Evolutionary conservation across 2,797 vertebrate genomes (phyloP), one percentile per base, ranked within the genome.

Genomic region (Brachyrhaphis roseni): DNA sequence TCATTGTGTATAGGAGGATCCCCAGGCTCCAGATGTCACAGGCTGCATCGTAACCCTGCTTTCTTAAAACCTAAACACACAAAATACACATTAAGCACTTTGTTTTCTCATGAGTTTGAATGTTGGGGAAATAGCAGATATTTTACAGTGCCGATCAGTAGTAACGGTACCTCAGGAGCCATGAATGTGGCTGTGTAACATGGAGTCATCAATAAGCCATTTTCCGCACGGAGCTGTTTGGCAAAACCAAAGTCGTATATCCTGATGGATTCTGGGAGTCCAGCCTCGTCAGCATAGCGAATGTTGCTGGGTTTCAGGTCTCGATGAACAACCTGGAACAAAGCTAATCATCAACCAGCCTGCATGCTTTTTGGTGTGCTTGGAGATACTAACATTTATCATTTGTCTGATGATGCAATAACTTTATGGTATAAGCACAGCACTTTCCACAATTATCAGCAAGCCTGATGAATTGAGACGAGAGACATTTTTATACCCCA

Each of bases 181-280:
- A 99, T 97, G 36, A 99, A 99, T 51, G 98, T 99, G 16, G 98
- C 98, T 0, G 98, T 99, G 92, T 99, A 99, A 93, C 98, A 99
- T 0, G 98, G 98, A 0, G 98, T 99, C 98, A 99, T 99, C 77
- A 99, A 94, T 75, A 99, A 92, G 41, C 98, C 98, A 0, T 99
- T 99, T 91, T 99, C 98, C 0, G 98, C 98, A 55, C 98, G 92
- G 55, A 99, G 96, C 84, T 99, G 98, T 90, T 99, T 99, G 87
- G 98, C 98, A 88, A 98, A 98, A 64, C 98, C 97, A 2, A 99
- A 99, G 90, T 99, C 97, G 76, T 97, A 98, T 91, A 99, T 98
- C 59, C 97, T 95, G 93, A 99, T 97, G 81, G 96, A 96, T 68
- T 98, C 97, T 1, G 98, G 96, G 90, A 97, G 96, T 31, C 97